These are phyloP conservation scores for Melieria picta DNA, from an alignment of 2,888 invertebrate species.

Conservation along the genomic window DNA sequence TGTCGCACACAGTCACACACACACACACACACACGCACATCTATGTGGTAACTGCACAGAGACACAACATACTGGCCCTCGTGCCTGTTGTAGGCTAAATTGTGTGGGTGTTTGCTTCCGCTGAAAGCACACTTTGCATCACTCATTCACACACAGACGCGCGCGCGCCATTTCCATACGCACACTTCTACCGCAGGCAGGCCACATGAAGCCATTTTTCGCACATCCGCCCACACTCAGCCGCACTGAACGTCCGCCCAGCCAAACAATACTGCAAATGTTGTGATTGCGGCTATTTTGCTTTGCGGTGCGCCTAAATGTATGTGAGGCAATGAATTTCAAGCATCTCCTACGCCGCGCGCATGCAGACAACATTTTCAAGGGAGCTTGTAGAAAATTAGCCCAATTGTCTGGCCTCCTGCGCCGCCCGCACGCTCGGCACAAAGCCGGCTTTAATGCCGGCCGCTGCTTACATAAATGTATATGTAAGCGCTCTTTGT, in stretches of 20 bases:
- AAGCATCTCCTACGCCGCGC: not conserved
- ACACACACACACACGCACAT: slow-evolving; percentile 11
- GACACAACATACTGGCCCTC: not conserved
- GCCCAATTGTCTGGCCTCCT: not conserved
- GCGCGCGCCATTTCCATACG: not conserved
- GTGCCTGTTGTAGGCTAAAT: not conserved
- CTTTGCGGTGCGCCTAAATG: slow-evolving; percentile 25
- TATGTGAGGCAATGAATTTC: slow-evolving; percentile 25
- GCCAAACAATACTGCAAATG: not conserved
- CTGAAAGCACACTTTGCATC: not conserved
- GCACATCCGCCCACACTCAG: not conserved
- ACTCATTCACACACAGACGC: not conserved
- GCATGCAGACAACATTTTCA: slow-evolving; percentile 20
- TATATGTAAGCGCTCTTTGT: not conserved
- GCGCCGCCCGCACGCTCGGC: too few species aligned
- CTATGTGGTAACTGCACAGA: not conserved
- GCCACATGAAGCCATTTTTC: not conserved
- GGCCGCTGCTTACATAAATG: not conserved
- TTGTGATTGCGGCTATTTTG: not conserved
- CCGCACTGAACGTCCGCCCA: not conserved
- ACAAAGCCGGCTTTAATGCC: too few species aligned
- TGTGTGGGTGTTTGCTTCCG: not conserved
- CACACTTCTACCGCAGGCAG: not conserved
- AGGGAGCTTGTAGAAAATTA: slow-evolving; percentile 9
- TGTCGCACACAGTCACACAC: slow-evolving; percentile 10